phyloP scores from a whole-genome alignment of 2,113 vertebrate genomes.

The Apeltes quadracus region DNA sequence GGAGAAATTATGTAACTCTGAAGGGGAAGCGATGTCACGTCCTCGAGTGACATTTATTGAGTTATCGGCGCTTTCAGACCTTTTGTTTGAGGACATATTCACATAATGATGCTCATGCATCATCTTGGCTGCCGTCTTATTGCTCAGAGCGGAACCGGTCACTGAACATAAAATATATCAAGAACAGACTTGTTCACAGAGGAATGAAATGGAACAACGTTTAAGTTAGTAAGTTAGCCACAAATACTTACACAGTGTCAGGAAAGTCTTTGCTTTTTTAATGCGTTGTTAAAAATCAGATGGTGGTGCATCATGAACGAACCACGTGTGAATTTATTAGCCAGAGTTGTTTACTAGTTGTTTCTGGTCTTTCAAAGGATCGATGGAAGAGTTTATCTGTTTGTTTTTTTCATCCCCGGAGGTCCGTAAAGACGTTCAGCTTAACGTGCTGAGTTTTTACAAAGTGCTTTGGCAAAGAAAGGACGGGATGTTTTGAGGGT shows the following conservation, averaged over 20 bases:
- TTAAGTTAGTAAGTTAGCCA: too few relatives aligned
- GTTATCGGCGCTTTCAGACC: background rate
- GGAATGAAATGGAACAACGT: background rate
- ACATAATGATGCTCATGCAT: background rate
- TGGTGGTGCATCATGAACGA: background rate
- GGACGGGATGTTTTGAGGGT: conserved; percentile 2
- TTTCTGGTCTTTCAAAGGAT: background rate
- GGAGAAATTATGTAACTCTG: background rate
- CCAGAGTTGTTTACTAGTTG: conserved; percentile 17
- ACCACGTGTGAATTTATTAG: conserved; percentile 20
- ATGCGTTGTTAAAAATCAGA: background rate
- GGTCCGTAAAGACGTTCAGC: background rate
- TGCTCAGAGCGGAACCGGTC: background rate
- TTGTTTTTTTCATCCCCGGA: background rate
- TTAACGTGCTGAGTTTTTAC: rapidly evolving
- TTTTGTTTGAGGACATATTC: background rate
- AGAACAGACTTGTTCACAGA: background rate
- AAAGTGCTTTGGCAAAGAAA: background rate
- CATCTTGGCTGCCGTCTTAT: background rate
- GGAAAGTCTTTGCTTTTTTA: background rate
- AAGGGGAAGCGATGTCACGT: background rate
- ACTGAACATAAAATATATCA: background rate
- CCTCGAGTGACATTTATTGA: background rate
- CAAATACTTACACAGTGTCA: background rate
- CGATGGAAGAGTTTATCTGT: background rate